phyloP scores from a whole-genome alignment of 2,888 invertebrate genomes.

The Amphipoea oculea region DNA sequence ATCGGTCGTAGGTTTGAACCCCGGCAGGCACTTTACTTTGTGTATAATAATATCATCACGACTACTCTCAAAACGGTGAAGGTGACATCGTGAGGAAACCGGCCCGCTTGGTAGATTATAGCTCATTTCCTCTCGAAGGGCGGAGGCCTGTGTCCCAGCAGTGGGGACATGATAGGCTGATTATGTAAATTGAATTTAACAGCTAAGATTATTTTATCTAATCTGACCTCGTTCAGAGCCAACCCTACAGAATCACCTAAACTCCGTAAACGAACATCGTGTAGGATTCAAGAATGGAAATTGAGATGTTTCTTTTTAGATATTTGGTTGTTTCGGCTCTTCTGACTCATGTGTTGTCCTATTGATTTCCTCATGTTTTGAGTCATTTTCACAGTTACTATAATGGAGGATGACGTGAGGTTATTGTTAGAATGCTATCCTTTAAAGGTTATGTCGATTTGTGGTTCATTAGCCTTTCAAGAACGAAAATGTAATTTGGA shows the following conservation, averaged over 20 bases:
- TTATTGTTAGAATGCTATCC: conserved; percentile 44
- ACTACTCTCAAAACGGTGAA: neutral
- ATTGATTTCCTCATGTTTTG: conserved; percentile 60
- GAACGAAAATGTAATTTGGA: neutral
- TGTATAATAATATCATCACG: neutral
- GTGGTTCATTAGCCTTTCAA: conserved; percentile 37
- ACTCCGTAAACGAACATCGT: conserved; percentile 74
- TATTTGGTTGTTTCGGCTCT: conserved; percentile 59
- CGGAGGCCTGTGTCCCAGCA: neutral
- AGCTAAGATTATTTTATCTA: neutral
- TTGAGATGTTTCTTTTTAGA: conserved; percentile 70
- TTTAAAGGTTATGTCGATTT: conserved; percentile 53
- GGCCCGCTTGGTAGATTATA: neutral
- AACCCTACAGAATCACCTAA: conserved; percentile 58
- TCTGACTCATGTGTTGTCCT: conserved; percentile 63
- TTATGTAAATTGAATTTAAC: neutral
- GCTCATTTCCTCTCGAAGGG: neutral
- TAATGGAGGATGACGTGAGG: conserved; percentile 58
- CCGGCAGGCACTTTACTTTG: neutral
- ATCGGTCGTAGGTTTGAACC: neutral
- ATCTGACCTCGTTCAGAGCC: neutral
- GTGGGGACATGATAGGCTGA: neutral
- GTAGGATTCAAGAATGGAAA: conserved; percentile 79
- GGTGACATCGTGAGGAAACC: neutral
- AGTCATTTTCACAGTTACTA: conserved; percentile 64